Percentiles rank a stretch among this genome's conserved stretches.
phyloP scores from a whole-genome alignment of 2,113 vertebrate species.

The Pyrgilauda ruficollis region DNA sequence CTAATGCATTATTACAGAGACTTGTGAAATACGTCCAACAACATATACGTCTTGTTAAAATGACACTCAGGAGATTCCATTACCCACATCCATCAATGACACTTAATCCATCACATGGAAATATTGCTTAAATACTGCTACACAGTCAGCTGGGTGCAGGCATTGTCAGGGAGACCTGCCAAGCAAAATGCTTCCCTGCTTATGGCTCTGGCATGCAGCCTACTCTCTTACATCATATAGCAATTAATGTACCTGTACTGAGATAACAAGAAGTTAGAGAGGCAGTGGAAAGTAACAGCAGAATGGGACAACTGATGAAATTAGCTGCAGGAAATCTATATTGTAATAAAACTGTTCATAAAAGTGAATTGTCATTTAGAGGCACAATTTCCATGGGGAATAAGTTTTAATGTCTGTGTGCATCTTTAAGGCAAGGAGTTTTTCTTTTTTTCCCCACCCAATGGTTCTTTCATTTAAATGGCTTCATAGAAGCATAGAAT shows the following conservation, averaged over 20 bases:
- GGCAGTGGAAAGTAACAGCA: constrained; percentile 5
- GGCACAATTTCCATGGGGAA: constrained; percentile 50
- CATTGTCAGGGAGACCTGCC: neutral
- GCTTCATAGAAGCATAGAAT: constrained; percentile 6
- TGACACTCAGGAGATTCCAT: constrained; percentile 67
- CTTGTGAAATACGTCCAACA: constrained; percentile 68
- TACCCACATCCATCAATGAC: constrained; percentile 68
- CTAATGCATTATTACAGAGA: constrained; percentile 55
- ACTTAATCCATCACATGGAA: constrained; percentile 67
- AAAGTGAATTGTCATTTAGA: constrained; percentile 69
- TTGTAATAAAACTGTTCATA: constrained; percentile 70
- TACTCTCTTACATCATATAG: constrained; percentile 36
- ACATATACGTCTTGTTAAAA: constrained; percentile 69
- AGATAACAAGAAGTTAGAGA: constrained; percentile 49
- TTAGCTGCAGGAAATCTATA: constrained; percentile 64
- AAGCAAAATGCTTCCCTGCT: constrained; percentile 20
- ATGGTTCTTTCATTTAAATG: constrained; percentile 31
- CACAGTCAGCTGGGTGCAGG: constrained; percentile 23
- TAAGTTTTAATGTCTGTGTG: constrained; percentile 57
- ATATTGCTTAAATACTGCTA: constrained; percentile 61
- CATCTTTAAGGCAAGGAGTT: constrained; percentile 11
- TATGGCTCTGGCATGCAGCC: constrained; percentile 1
- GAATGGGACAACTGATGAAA: constrained; percentile 44
- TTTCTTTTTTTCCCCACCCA: neutral
- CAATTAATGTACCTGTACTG: constrained; percentile 52